These are phyloP conservation scores for Dysdera silvatica DNA, from an alignment of 1,140 invertebrate species.

Conservation along the genomic window DNA sequence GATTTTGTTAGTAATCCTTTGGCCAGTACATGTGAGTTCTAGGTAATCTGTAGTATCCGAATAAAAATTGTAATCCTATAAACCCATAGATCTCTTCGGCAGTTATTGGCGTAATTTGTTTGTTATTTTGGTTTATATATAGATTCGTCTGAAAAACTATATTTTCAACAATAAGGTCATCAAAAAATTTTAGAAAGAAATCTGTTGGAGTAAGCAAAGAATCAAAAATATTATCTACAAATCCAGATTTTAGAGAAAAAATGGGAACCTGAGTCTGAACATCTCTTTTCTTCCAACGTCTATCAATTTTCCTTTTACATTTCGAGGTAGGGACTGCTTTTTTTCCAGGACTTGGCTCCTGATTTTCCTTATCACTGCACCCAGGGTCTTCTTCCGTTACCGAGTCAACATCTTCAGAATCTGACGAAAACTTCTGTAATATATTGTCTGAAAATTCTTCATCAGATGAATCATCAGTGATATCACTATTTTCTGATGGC, in stretches of 20 bases:
- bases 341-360: neutral
- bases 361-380: constrained; percentile 10
- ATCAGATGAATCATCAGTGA: no score
- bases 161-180: neutral
- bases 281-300: constrained; percentile 13
- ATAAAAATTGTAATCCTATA: no score
- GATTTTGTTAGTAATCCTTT: constrained; percentile 10
- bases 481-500: constrained; percentile 5
- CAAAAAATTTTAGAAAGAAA: neutral
- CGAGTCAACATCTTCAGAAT: constrained; percentile 13
- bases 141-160: neutral
- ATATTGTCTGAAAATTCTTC: no score
- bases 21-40: no score
- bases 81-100: no score
- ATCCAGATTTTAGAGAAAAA: constrained; percentile 9
- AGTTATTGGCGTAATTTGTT: no score
- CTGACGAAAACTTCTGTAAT: constrained; percentile 14
- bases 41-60: no score
- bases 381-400: constrained; percentile 8
- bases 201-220: no score
- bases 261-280: constrained; percentile 10
- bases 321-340: constrained; percentile 14
- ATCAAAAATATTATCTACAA: neutral
- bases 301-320: constrained; percentile 11
- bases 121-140: no score